Evolutionary conservation across 2,797 vertebrate genomes (phyloP).

Genomic region (Schizopygopsis pylzovi): DNA sequence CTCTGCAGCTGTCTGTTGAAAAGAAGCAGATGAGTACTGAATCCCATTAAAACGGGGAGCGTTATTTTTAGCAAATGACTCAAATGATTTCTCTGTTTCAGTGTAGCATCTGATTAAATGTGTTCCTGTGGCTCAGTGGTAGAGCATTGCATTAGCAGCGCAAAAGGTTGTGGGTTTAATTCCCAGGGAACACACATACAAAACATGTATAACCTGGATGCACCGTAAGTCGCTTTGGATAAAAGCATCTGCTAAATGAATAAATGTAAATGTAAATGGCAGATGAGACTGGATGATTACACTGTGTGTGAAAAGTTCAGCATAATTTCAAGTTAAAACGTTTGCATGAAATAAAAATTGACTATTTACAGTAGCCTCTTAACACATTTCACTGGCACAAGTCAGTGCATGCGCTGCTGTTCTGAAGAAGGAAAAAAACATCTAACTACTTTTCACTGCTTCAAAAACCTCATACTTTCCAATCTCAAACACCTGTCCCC

Average conservation of each 20-base stretch:
- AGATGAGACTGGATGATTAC: background rate
- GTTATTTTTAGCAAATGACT: background rate
- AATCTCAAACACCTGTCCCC: background rate
- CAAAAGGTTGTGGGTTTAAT: no score
- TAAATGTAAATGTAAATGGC: background rate
- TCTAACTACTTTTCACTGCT: background rate
- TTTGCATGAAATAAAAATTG: background rate
- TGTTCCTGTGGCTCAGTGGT: no score
- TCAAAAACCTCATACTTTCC: background rate
- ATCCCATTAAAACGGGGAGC: background rate
- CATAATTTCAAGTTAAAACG: background rate
- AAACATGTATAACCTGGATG: no score
- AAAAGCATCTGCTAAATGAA: no score
- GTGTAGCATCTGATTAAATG: background rate
- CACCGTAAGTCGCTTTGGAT: no score
- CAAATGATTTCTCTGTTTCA: conserved; percentile 3
- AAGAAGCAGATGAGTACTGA: conserved; percentile 7
- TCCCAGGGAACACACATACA: no score
- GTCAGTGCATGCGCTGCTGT: background rate
- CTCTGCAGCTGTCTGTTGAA: conserved; percentile 14
- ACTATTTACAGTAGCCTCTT: background rate
- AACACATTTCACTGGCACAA: background rate
- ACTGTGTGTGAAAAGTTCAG: background rate
- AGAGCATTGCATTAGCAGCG: no score
- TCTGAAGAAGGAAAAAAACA: background rate